Evolutionary conservation across 2,113 vertebrate genomes (phyloP).

Genomic region (Sylvicapra grimmia): DNA sequence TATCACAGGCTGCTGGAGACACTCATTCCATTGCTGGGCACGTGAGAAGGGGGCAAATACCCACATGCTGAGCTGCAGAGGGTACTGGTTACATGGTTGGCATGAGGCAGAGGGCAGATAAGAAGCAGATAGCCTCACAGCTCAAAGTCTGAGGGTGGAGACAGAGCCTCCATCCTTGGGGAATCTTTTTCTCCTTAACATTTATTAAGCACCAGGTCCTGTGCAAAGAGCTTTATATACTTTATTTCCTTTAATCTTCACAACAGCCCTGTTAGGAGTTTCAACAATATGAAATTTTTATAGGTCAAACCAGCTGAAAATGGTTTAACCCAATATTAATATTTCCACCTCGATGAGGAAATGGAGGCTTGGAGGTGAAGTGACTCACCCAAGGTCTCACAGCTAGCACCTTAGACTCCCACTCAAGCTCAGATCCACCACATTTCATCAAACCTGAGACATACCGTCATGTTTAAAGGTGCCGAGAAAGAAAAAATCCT

Average conservation of each 20-base stretch:
- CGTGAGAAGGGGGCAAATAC: not conserved
- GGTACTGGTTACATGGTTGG: not conserved
- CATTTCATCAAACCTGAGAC: not conserved
- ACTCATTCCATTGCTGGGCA: not conserved
- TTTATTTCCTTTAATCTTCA: slow-evolving; percentile 12
- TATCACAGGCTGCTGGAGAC: not conserved
- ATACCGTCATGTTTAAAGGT: not conserved
- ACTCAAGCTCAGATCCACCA: not conserved
- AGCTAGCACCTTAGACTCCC: not conserved
- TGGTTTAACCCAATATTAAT: not conserved
- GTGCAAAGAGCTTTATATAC: not conserved
- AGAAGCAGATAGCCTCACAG: not conserved
- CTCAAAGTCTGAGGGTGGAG: not conserved
- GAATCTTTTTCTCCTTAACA: not conserved
- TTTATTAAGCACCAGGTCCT: not conserved
- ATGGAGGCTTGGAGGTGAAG: not conserved
- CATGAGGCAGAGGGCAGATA: not conserved
- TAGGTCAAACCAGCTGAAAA: not conserved
- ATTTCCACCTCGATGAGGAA: not conserved
- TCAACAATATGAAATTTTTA: not conserved
- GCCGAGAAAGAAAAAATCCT: not conserved
- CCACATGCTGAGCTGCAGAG: not conserved
- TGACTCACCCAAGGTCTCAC: not conserved
- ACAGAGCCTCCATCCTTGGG: not conserved
- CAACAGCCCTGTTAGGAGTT: not conserved